Percentiles rank a stretch among this genome's conserved stretches.
phyloP scores from a whole-genome alignment of 2,888 invertebrate genomes.

The Agriopis aurantiaria region DNA sequence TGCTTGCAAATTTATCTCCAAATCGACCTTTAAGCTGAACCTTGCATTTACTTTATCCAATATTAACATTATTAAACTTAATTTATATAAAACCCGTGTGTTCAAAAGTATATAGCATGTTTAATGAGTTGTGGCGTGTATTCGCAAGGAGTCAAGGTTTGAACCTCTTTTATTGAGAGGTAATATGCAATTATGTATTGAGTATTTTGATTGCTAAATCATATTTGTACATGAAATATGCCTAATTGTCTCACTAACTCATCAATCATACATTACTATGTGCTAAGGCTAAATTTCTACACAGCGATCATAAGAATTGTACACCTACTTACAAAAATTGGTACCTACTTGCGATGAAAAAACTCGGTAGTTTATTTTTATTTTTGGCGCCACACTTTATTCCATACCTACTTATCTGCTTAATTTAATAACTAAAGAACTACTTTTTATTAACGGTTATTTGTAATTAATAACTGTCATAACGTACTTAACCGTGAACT shows the following conservation, averaged over 20 bases:
- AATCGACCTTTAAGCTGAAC: conserved; percentile 39
- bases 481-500: conserved; percentile 43
- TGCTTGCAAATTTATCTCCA: conserved; percentile 17
- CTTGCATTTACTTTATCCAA: conserved; percentile 49
- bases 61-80: conserved; percentile 31
- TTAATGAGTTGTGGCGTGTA: conserved; percentile 19
- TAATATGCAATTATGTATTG: conserved; percentile 21
- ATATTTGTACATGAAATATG: conserved; percentile 17
- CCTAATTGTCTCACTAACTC: conserved; percentile 8
- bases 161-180: conserved; percentile 16
- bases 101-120: conserved; percentile 18
- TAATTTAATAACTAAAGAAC: conserved; percentile 4
- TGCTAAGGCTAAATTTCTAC: neutral
- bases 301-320: neutral
- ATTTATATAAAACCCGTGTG: conserved; percentile 16
- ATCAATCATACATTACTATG: conserved; percentile 10
- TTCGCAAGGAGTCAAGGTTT: conserved; percentile 22
- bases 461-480: conserved; percentile 28
- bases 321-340: neutral
- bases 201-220: conserved; percentile 14
- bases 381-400: conserved; percentile 22
- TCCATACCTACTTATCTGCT: neutral
- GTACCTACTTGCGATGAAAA: neutral
- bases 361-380: neutral
- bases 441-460: conserved; percentile 13